phyloP scores from a whole-genome alignment of 1,140 invertebrate genomes.

The Halesus radiatus region DNA sequence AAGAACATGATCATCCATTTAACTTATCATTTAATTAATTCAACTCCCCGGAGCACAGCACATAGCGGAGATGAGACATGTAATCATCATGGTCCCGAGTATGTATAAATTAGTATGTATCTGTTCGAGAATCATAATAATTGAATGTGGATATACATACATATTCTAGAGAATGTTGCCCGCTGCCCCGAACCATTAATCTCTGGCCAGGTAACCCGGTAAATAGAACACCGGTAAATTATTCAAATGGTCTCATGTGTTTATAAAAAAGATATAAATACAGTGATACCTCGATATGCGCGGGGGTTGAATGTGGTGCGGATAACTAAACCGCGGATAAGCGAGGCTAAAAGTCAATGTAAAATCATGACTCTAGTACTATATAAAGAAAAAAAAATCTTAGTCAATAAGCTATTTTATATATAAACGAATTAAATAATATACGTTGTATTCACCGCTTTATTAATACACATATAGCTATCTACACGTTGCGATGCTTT shows the following conservation, averaged over 20 bases:
- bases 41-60: not conserved
- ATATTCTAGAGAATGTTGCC: conserved; percentile 27
- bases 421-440: too few relatives aligned
- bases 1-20: not conserved
- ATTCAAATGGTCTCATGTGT: conserved; percentile 24
- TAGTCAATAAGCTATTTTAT: too few relatives aligned
- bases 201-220: conserved; percentile 16
- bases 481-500: too few relatives aligned
- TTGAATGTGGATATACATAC: conserved; percentile 32
- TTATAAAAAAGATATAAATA: too few relatives aligned
- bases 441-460: too few relatives aligned
- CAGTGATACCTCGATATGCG: too few relatives aligned
- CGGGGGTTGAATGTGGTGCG: too few relatives aligned
- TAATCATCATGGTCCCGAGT: conserved; percentile 8
- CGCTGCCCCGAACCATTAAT: conserved; percentile 28
- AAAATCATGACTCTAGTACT: too few relatives aligned
- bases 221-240: conserved; percentile 28
- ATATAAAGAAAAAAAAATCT: too few relatives aligned
- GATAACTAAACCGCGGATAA: too few relatives aligned
- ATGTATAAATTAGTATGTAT: conserved; percentile 32
- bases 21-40: conserved; percentile 17
- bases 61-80: not conserved
- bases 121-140: conserved; percentile 34
- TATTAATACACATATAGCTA: too few relatives aligned
- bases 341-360: too few relatives aligned